Percentiles rank a stretch among this genome's conserved stretches.
Evolutionary conservation across 1,140 invertebrate genomes (phyloP).

Genomic region (Sycophila sp.): DNA sequence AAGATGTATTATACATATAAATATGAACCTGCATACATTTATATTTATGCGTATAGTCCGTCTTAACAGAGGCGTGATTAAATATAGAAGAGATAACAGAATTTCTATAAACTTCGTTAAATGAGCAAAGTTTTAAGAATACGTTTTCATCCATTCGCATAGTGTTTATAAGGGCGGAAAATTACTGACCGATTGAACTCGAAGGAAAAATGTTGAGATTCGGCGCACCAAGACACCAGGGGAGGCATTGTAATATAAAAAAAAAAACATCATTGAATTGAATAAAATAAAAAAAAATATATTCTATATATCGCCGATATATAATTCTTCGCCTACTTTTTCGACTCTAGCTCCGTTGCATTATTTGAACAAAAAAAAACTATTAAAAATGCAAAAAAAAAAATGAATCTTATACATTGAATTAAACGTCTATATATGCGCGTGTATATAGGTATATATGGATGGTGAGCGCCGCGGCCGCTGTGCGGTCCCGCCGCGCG

Average conservation of each 20-base stretch:
- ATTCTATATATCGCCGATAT: background rate
- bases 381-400: background rate
- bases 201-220: too few relatives aligned
- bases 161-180: too few relatives aligned
- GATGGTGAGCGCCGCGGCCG: background rate
- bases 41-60: too few relatives aligned
- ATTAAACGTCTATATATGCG: background rate
- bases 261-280: background rate
- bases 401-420: background rate
- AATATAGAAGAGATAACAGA: background rate
- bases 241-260: background rate
- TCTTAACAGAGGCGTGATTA: too few relatives aligned
- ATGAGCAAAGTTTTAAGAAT: background rate
- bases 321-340: background rate
- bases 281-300: too few relatives aligned
- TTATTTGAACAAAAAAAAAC: background rate
- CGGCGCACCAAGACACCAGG: too few relatives aligned
- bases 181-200: too few relatives aligned
- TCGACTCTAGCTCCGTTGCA: background rate
- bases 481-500: background rate
- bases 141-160: conserved; percentile 19
- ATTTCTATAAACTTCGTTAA: conserved; percentile 6
- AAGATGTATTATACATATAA: background rate
- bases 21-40: background rate
- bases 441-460: background rate